Evolutionary conservation across 1,140 invertebrate genomes (phyloP).

Genomic region (Habropoda laboriosa): DNA sequence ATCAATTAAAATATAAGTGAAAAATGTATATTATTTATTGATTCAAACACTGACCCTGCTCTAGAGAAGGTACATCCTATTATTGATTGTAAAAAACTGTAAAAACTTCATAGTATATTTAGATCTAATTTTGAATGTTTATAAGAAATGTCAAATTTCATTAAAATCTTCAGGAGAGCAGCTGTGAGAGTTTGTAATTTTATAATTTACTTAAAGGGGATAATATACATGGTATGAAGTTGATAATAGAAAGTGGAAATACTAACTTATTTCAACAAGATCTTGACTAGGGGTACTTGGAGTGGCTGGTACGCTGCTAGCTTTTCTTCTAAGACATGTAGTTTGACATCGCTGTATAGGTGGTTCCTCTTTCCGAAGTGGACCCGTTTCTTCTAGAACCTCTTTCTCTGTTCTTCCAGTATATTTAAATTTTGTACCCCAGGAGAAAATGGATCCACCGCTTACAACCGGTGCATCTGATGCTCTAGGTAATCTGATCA

Average conservation of each 20-base stretch:
- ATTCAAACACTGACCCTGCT: no score
- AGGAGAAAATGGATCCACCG: constrained; percentile 96
- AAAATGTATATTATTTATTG: no score
- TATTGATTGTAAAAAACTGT: no score
- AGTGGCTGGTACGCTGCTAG: constrained; percentile 91
- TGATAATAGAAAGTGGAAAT: neutral
- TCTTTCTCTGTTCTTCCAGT: constrained; percentile 94
- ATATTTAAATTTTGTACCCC: constrained; percentile 96
- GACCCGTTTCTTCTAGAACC: constrained; percentile 88
- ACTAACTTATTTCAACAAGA: constrained; percentile 81
- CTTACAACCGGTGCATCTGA: constrained; percentile 94
- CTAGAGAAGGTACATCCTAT: no score
- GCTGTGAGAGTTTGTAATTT: no score
- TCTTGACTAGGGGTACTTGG: constrained; percentile 88
- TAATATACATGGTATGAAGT: no score
- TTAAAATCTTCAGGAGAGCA: no score
- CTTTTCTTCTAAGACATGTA: constrained; percentile 87
- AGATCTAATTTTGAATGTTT: no score
- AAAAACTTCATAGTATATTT: no score
- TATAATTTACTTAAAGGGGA: no score
- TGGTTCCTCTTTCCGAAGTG: constrained; percentile 83
- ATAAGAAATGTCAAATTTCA: no score
- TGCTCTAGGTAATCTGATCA: constrained; percentile 89
- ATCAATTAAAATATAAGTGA: no score
- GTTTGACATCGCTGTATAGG: constrained; percentile 83